Percentiles rank a stretch among this genome's conserved stretches.
These are phyloP conservation scores for Cerastoderma edule DNA, from an alignment of 2,888 invertebrate species.

Conservation along the genomic window DNA sequence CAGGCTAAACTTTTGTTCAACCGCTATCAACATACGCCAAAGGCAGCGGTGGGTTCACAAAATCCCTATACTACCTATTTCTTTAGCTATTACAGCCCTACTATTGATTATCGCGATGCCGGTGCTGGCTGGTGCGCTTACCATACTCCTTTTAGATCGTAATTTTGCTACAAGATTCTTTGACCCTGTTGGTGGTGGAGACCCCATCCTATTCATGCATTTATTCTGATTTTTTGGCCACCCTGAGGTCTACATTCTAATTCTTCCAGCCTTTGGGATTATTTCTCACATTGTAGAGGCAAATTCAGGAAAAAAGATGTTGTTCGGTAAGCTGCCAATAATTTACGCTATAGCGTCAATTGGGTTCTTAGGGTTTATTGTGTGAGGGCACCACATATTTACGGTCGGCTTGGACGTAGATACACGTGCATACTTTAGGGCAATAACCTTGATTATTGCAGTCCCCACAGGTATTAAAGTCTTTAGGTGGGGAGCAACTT, in stretches of 20 bases:
- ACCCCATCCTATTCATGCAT: conserved; percentile 92
- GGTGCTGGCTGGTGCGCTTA: conserved; percentile 91
- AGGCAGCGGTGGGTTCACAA: conserved; percentile 87
- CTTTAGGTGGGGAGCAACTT: conserved; percentile 87
- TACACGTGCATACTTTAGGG: conserved; percentile 92
- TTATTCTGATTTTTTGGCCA: conserved; percentile 95
- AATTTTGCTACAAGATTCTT: conserved; percentile 93
- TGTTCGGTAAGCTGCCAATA: conserved; percentile 90
- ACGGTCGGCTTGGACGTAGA: conserved; percentile 93
- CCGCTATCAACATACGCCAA: conserved; percentile 89
- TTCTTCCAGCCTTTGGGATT: conserved; percentile 92
- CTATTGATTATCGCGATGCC: conserved; percentile 89
- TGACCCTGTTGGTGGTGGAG: conserved; percentile 91
- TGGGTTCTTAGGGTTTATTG: conserved; percentile 92
- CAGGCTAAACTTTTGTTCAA: conserved; percentile 92
- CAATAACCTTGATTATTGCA: conserved; percentile 93
- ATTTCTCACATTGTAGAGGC: conserved; percentile 91
- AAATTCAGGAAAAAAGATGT: conserved; percentile 87
- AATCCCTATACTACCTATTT: conserved; percentile 90
- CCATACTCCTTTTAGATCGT: conserved; percentile 91
- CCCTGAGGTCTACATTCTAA: conserved; percentile 94
- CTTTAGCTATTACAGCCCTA: conserved; percentile 88
- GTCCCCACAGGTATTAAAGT: conserved; percentile 93
- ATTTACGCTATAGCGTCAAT: conserved; percentile 93
- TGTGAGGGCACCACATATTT: conserved; percentile 94